Evolutionary conservation across 2,797 vertebrate genomes (phyloP).

Genomic region (Cossypha heuglini): DNA sequence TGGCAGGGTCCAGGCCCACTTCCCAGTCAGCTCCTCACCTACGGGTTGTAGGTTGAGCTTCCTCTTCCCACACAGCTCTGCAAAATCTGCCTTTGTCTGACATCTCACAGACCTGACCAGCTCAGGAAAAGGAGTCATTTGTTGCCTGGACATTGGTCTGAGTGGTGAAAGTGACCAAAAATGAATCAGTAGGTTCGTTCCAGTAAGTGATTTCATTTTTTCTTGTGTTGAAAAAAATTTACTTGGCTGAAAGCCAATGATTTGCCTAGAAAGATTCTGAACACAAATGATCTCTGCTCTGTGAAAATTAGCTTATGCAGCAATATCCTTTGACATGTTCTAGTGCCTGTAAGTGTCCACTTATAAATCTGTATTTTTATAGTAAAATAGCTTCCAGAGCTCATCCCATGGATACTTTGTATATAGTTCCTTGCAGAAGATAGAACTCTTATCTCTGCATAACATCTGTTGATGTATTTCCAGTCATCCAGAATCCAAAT

Average conservation of each 20-base stretch:
- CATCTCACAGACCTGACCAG: not conserved
- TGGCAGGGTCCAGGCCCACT: not conserved
- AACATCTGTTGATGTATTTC: not conserved
- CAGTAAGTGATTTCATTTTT: conserved; percentile 51
- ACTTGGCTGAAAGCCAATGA: not conserved
- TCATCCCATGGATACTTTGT: not conserved
- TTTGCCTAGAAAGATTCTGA: not conserved
- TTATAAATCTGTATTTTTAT: not conserved
- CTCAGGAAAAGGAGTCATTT: conserved; percentile 47
- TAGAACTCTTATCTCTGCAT: not conserved
- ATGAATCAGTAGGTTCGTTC: conserved; percentile 6
- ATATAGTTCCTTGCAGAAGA: not conserved
- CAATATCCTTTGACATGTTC: not conserved
- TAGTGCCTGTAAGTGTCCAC: rapidly evolving
- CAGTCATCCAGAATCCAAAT: not conserved
- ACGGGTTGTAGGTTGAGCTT: rapidly evolving
- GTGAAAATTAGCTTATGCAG: not conserved
- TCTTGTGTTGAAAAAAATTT: not conserved
- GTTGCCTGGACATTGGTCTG: not conserved
- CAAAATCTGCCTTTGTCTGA: not conserved
- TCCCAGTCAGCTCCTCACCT: not conserved
- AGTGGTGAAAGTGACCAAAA: conserved; percentile 16
- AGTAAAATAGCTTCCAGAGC: not conserved
- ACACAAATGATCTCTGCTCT: not conserved
- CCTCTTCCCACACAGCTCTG: not conserved